Base-by-base conservation (phyloP, 37 sponge, comb jelly and placozoan species). In the Theonella swinhoei region DNA sequence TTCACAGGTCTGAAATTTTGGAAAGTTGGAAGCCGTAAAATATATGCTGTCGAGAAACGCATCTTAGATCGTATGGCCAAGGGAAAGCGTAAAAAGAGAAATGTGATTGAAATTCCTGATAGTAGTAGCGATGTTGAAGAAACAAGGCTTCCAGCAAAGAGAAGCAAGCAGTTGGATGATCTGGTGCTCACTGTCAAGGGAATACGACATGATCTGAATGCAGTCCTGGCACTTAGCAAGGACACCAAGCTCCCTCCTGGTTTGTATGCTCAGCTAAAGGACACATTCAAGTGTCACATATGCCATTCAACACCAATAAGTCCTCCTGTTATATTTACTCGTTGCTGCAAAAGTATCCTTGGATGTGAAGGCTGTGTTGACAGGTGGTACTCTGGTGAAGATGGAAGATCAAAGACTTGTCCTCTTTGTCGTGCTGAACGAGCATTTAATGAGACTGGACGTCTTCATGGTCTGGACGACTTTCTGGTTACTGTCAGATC, bases 1-100 rank as follows among this genome's bases (percentile, higher is more conserved):
- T n/a, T n/a, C n/a, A n/a, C n/a, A 72, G 73, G 82, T 3, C 32
- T 81, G 72, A 81, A 81, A 31, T 81, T 81, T 42, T 81, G 82
- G 82, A 81, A 81, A 54, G 82, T 71, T 25, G 39, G 23, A 29
- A 31, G 35, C 1, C 30, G 82, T 1, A 81, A 70, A 30, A 24
- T 81, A 31, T 81, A 43, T 60, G 82, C 82, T 5, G 82, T 81
- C 41, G 37, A 42, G 68, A 65, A 14, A 63, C 31, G 32, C 33
- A 59, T 31, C 34, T 77, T 31, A 22, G 61, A 29, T 33, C 33
- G 24, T 63, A 38, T 72, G 1, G 0, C 7, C 64, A 28, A 3
- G 26, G 26, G 64, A 63, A 63, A 63, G 4, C 7, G 24, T 2
- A 19, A 58, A 28, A 7, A 63, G 9, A 28, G 26, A 28, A 28